phyloP scores from a whole-genome alignment of 2,888 invertebrate genomes.

The Melitaea athalia region DNA sequence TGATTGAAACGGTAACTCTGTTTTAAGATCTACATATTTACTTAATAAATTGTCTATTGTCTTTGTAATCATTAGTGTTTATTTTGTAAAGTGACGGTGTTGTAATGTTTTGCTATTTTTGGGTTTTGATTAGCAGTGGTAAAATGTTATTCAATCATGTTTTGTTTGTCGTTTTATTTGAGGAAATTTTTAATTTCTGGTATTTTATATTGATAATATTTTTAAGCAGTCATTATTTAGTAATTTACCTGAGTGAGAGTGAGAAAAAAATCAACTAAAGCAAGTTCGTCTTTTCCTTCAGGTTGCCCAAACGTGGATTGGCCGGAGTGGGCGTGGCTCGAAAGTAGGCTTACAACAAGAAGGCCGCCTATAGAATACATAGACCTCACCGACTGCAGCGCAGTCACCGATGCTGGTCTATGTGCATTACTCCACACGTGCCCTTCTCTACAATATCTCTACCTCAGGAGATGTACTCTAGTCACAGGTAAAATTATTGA shows the following conservation, averaged over 20 bases:
- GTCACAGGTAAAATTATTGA: constrained; percentile 85
- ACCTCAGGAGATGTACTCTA: constrained; percentile 92
- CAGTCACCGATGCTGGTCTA: constrained; percentile 92
- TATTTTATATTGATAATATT: too few relatives aligned
- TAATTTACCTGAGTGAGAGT: too few relatives aligned
- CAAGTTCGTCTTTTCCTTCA: constrained; percentile 44
- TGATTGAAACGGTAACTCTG: not conserved
- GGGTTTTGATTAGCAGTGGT: too few relatives aligned
- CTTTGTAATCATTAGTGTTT: not conserved
- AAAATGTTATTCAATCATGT: too few relatives aligned
- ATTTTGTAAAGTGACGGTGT: too few relatives aligned
- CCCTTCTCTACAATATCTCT: constrained; percentile 92
- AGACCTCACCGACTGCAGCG: constrained; percentile 94
- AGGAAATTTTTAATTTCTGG: too few relatives aligned
- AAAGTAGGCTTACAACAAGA: constrained; percentile 82
- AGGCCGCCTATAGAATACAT: constrained; percentile 91
- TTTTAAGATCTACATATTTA: not conserved
- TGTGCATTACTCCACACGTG: constrained; percentile 92
- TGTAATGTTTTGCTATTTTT: too few relatives aligned
- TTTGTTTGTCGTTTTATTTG: too few relatives aligned
- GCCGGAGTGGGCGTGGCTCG: constrained; percentile 86
- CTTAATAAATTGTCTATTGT: not conserved
- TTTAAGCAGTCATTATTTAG: too few relatives aligned
- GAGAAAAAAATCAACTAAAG: not conserved
- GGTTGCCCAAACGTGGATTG: constrained; percentile 91